Base-by-base conservation (phyloP, 2,888 invertebrate genomes). In the Zygothrica quintamaculata region DNA sequence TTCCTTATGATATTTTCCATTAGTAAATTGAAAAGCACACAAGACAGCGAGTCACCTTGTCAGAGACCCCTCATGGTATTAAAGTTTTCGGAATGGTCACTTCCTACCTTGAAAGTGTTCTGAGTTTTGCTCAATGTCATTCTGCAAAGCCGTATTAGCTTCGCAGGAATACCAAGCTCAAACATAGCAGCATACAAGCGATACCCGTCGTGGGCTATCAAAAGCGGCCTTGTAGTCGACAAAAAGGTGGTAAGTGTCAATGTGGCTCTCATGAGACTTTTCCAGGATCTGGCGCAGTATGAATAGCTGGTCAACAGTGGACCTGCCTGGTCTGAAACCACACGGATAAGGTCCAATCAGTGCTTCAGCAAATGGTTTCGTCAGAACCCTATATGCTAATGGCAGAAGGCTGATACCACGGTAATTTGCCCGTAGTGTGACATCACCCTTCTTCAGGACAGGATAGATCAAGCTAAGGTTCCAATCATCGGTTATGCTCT, bases 141-240 rank as follows among this genome's bases (percentile, higher is more conserved):
- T 22, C 5, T 22, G 5, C 18, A 22, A 5, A 22, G 18, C 5
- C 18, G 18, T 5, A 22, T 5, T 16, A 57, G 48, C 42, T 59
- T 64, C 25, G 25, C 46, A 36, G 59, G 59, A 7, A 65, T 59
- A 37, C 52, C 61, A 33, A 68, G 43, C 9, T 47, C 37, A 37
- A 44, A 48, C 47, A 69, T 65, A n/a, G 53, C 53, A 18, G 51
- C 16, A 25, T 50, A 65, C 7, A 62, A 12, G 34, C 33, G 9
- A 29, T 39, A n/a, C 22, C 15, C 15, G 34, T 9, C 29, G 42
- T 11, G 61, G 39, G 31, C 62, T 62, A 33, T 70, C 58, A 16
- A 55, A 70, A n/a, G 66, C 65, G 5, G 69, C 61, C 39, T 60
- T 65, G 13, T 61, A 61, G 12, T 65, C 52, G 29, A 68, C 42